Evolutionary conservation across 2,113 vertebrate species (phyloP).

Genomic region (Salvelinus namaycush): DNA sequence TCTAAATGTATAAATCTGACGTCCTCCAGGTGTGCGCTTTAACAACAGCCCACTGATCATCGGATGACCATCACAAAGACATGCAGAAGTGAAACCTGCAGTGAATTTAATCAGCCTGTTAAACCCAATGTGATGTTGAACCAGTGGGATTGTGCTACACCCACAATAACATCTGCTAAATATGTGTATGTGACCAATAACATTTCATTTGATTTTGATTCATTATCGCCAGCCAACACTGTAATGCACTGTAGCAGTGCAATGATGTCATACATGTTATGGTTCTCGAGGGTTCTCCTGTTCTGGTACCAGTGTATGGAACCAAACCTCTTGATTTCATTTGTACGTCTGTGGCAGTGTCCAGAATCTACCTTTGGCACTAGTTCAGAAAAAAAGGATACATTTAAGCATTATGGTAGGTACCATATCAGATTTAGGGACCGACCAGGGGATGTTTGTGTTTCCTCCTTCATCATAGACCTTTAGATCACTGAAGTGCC

Average conservation of each 20-base stretch:
- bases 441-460: too few species aligned
- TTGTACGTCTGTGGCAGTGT: background rate
- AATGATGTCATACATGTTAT: background rate
- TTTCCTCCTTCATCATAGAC: background rate
- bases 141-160: slow-evolving; percentile 12
- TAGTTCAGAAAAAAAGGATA: background rate
- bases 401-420: background rate
- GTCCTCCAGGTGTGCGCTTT: slow-evolving; percentile 26
- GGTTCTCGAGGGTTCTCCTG: too few species aligned
- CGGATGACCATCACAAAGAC: background rate
- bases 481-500: background rate
- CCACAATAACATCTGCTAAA: slow-evolving; percentile 49
- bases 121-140: background rate
- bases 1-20: slow-evolving; percentile 30
- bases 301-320: too few species aligned
- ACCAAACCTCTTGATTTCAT: too few species aligned
- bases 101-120: background rate
- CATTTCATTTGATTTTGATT: too few species aligned
- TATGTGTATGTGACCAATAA: slow-evolving; percentile 43
- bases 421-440: background rate
- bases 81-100: background rate
- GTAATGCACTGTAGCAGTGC: slow-evolving; percentile 18
- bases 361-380: too few species aligned
- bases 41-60: slow-evolving; percentile 21
- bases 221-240: background rate